phyloP scores from a whole-genome alignment of 2,888 invertebrate genomes.

The Tholera decimalis region DNA sequence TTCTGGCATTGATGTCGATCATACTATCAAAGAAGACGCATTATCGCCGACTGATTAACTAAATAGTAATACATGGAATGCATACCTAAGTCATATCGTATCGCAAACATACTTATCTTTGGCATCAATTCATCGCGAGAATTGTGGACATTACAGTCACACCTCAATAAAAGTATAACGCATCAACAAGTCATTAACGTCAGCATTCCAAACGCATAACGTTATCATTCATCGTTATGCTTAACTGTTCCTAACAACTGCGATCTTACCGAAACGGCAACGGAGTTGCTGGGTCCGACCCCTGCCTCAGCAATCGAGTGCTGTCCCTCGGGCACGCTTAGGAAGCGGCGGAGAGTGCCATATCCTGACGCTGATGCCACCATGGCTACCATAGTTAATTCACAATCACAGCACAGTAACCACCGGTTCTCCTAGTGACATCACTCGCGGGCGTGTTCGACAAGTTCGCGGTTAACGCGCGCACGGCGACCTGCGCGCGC shows the following conservation, averaged over 20 bases:
- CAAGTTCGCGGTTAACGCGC: conserved; percentile 70
- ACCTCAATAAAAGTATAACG: conserved; percentile 71
- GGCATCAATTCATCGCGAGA: conserved; percentile 61
- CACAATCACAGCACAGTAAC: conserved; percentile 79
- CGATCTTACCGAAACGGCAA: conserved; percentile 88
- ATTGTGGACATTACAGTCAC: conserved; percentile 66
- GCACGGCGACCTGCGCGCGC: conserved; percentile 83
- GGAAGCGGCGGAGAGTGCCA: conserved; percentile 89
- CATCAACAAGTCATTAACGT: conserved; percentile 73
- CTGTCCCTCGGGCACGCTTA: conserved; percentile 88
- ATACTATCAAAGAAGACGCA: conserved; percentile 27
- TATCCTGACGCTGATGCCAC: conserved; percentile 89
- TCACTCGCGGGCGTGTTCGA: conserved; percentile 79
- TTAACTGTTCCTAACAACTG: conserved; percentile 59
- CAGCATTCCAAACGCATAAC: conserved; percentile 80
- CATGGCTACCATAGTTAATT: conserved; percentile 88
- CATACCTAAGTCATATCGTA: conserved; percentile 65
- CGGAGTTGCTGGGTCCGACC: conserved; percentile 83
- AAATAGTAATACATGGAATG: conserved; percentile 49
- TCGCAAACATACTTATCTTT: conserved; percentile 68
- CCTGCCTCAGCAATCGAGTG: conserved; percentile 75
- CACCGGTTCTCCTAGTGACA: conserved; percentile 81
- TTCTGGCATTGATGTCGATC: conserved; percentile 29
- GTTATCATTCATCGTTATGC: conserved; percentile 66
- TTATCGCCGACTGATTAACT: conserved; percentile 42